phyloP scores from a whole-genome alignment of 2,797 vertebrate species.

The Gymnopithys bicolor region DNA sequence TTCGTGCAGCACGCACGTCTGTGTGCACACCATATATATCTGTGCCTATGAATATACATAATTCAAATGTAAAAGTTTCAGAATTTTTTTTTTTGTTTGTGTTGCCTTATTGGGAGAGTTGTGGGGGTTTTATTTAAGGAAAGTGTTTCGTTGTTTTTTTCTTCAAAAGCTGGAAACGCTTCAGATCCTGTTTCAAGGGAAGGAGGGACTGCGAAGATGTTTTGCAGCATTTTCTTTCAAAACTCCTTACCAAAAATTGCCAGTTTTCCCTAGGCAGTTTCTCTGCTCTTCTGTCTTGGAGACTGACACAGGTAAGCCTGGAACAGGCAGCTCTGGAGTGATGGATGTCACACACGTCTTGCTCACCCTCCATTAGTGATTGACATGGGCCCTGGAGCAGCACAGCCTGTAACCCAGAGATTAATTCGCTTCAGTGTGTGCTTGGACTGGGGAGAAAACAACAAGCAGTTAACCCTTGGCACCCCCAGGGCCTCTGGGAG shows the following conservation, averaged over 20 bases:
- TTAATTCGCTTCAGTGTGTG: not conserved
- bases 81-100: not conserved
- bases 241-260: not conserved
- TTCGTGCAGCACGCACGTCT: accelerated
- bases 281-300: not conserved
- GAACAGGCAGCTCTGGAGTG: not conserved
- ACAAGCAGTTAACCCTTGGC: not conserved
- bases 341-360: not conserved
- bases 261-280: not conserved
- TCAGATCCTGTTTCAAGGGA: not conserved
- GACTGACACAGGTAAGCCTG: not conserved
- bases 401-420: slow-evolving; percentile 27
- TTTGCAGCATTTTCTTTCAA: not conserved
- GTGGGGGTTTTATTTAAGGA: not conserved
- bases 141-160: not conserved
- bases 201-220: not conserved
- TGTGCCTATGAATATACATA: not conserved
- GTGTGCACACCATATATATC: accelerated
- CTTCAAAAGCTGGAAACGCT: not conserved
- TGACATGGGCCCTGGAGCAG: not conserved
- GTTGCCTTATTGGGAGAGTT: not conserved
- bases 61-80: not conserved
- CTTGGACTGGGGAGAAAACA: not conserved
- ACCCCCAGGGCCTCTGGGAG: not conserved
- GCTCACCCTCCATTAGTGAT: not conserved